These are phyloP conservation scores for Burhinus oedicnemus DNA, from an alignment of 2,113 vertebrate genomes.

Conservation along the genomic window DNA sequence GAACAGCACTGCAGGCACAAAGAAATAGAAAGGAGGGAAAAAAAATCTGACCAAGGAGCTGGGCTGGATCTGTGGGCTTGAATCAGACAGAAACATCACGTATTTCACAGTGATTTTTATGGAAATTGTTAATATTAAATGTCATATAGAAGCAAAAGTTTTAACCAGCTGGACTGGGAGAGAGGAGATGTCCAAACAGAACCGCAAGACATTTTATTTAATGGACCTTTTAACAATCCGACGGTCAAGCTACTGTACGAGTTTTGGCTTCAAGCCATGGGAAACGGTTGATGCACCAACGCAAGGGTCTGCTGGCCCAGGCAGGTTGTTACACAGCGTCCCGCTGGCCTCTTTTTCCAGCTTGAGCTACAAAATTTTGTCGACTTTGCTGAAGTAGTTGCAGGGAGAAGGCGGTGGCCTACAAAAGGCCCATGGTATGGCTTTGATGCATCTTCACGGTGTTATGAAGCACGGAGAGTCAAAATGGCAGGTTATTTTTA, in stretches of 20 bases:
- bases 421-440: background rate
- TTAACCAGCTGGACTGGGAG: background rate
- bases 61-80: background rate
- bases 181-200: background rate
- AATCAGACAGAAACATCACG: accelerated
- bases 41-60: background rate
- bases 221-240: background rate
- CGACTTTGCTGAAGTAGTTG: background rate
- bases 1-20: background rate
- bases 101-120: background rate
- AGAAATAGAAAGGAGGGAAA: accelerated
- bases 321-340: background rate
- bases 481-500: background rate
- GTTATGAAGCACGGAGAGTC: accelerated
- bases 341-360: background rate
- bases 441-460: background rate
- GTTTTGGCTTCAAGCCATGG: background rate
- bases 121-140: background rate
- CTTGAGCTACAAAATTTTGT: background rate
- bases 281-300: accelerated
- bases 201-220: background rate
- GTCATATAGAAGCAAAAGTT: background rate
- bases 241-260: background rate
- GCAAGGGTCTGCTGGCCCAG: background rate
- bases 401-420: background rate